Percentiles rank a stretch among this genome's conserved stretches.
phyloP scores from a whole-genome alignment of 2,888 invertebrate genomes.

The Gymnosoma rotundatum region DNA sequence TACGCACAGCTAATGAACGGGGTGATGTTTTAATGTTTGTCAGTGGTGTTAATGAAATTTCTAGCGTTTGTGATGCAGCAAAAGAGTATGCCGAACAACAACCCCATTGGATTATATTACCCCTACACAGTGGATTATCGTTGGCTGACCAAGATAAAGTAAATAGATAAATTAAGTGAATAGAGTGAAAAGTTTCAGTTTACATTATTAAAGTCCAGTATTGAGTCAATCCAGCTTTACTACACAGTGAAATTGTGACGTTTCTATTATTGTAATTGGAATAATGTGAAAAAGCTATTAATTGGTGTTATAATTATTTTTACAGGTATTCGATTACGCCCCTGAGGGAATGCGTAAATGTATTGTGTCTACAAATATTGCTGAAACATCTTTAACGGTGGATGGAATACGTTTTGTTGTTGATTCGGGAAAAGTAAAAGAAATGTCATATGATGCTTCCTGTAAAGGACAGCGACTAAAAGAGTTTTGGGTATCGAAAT shows the following conservation, averaged over 20 bases:
- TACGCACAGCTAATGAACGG: conserved; percentile 86
- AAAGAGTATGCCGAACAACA: conserved; percentile 90
- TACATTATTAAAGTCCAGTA: no score
- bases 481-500: conserved; percentile 98
- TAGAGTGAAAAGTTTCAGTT: not conserved
- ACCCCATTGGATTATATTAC: conserved; percentile 93
- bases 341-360: conserved; percentile 98
- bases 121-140: conserved; percentile 95
- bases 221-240: no score
- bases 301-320: not conserved
- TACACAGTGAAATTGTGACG: no score
- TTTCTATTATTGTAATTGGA: no score
- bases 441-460: conserved; percentile 96
- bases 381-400: conserved; percentile 99
- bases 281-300: not conserved
- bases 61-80: conserved; percentile 92
- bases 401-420: conserved; percentile 98
- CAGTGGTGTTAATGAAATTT: conserved; percentile 97
- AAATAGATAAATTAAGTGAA: conserved; percentile 57
- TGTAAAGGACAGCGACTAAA: conserved; percentile 95
- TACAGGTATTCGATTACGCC: conserved; percentile 93
- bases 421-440: conserved; percentile 98
- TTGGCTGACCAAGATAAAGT: conserved; percentile 98
- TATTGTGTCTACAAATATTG: conserved; percentile 98
- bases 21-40: conserved; percentile 98